Conservation (phyloP, 92 coral and sea anemone species). For the Parazoanthus darwini region DNA sequence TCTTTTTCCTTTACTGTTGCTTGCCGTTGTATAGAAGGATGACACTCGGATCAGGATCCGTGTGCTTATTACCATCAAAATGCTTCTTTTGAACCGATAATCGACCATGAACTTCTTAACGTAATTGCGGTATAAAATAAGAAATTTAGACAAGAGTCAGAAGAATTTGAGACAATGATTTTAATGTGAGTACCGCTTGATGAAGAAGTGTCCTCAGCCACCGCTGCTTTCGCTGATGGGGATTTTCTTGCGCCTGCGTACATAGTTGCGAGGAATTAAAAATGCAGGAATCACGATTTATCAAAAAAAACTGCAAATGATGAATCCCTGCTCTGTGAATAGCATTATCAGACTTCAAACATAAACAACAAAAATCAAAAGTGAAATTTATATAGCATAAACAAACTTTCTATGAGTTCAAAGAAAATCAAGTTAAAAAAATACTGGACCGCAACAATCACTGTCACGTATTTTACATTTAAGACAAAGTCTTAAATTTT, state of each 20-base stretch:
- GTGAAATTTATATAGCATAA: too few relatives aligned
- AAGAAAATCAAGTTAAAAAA: background rate
- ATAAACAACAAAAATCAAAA: too few relatives aligned
- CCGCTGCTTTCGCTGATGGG: constrained; percentile 15
- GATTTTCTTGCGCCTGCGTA: constrained; percentile 42
- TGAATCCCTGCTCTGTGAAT: background rate
- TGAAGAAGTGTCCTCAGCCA: constrained; percentile 20
- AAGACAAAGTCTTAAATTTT: too few relatives aligned
- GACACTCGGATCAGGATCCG: background rate
- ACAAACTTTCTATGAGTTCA: background rate
- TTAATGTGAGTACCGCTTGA: constrained; percentile 21
- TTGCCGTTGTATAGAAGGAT: background rate
- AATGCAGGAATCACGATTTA: background rate
- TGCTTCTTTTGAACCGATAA: too few relatives aligned
- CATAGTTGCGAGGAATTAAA: background rate
- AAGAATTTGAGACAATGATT: background rate
- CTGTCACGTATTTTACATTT: too few relatives aligned
- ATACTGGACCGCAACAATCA: too few relatives aligned
- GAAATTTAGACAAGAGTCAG: too few relatives aligned
- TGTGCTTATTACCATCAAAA: background rate
- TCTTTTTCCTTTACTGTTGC: background rate
- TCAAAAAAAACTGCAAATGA: background rate
- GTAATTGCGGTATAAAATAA: background rate
- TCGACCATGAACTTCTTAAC: background rate
- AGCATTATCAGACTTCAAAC: background rate